Conservation (phyloP, 2,113 vertebrate genomes). For the Heterotilapia buettikoferi region DNA sequence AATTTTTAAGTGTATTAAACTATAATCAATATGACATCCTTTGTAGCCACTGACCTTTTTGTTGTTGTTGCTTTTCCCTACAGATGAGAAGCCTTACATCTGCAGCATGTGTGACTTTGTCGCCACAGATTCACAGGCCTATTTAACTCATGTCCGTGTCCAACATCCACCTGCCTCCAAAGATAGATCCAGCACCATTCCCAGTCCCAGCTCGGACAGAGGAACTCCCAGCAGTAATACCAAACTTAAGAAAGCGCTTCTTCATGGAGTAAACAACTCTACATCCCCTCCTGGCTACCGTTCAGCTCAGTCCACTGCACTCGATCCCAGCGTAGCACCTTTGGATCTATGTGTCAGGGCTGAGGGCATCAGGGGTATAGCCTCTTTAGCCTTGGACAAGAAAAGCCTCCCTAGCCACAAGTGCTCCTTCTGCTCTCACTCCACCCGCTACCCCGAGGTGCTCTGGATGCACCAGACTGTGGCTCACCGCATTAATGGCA, state of each 20-base stretch:
- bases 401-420: conserved; percentile 78
- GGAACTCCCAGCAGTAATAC: conserved; percentile 42
- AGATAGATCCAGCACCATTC: conserved; percentile 14
- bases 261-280: conserved; percentile 62
- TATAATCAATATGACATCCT: neutral
- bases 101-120: conserved; percentile 74
- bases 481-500: conserved; percentile 87
- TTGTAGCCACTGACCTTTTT: neutral
- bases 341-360: conserved; percentile 63
- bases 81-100: conserved; percentile 79
- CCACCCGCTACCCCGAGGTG: conserved; percentile 89
- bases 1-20: neutral
- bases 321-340: conserved; percentile 21
- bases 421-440: conserved; percentile 88
- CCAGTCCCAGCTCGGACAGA: conserved; percentile 39
- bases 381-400: conserved; percentile 58
- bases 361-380: conserved; percentile 39
- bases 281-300: conserved; percentile 37
- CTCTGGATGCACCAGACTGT: conserved; percentile 93
- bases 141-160: conserved; percentile 51
- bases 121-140: conserved; percentile 46
- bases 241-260: conserved; percentile 72
- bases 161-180: conserved; percentile 42
- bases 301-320: conserved; percentile 6
- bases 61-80: conserved; percentile 15